phyloP scores from a whole-genome alignment of 2,888 invertebrate species.

The Nebria brevicollis region DNA sequence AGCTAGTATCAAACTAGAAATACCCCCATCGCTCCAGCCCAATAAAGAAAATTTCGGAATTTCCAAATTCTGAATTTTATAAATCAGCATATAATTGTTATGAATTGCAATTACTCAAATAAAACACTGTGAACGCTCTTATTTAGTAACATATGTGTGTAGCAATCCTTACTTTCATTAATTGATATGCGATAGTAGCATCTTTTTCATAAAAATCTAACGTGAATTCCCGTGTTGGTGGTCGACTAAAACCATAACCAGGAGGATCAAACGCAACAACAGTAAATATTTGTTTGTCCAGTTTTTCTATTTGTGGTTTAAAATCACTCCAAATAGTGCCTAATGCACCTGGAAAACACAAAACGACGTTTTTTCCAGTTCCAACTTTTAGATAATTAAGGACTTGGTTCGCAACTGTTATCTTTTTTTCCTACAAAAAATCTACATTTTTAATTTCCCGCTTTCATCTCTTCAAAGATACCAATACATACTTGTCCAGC shows the following conservation, averaged over 20 bases:
- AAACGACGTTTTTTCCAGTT: constrained; percentile 68
- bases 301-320: constrained; percentile 76
- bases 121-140: too few species aligned
- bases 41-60: constrained; percentile 77
- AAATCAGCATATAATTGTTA: background rate
- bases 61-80: constrained; percentile 66
- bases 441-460: background rate
- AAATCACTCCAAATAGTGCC: constrained; percentile 88
- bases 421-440: constrained; percentile 69
- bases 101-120: too few species aligned
- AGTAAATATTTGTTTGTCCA: constrained; percentile 72
- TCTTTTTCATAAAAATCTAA: constrained; percentile 78
- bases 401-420: constrained; percentile 69
- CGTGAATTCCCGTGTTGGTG: constrained; percentile 78
- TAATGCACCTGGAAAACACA: constrained; percentile 83
- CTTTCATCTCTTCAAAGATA: background rate
- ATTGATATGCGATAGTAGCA: constrained; percentile 73
- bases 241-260: constrained; percentile 86
- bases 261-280: constrained; percentile 85
- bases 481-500: constrained; percentile 22
- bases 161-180: constrained; percentile 72
- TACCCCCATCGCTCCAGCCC: constrained; percentile 93
- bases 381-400: constrained; percentile 75
- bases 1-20: constrained; percentile 80
- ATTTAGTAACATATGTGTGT: background rate